Conservation (phyloP, 2,797 vertebrate species). For the Cryptoblepharus egeriae region DNA sequence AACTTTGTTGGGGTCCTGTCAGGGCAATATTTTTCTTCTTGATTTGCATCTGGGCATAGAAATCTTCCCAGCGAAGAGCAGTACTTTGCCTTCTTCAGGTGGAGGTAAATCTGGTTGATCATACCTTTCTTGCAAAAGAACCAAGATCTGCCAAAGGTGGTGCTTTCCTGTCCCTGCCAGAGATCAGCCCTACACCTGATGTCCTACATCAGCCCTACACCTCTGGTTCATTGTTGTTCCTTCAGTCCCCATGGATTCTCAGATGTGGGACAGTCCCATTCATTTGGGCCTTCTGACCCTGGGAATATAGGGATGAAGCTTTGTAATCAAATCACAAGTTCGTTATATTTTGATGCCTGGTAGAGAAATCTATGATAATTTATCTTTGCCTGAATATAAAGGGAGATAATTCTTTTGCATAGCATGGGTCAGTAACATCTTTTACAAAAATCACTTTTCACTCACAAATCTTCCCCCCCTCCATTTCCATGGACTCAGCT, state of each 20-base stretch:
- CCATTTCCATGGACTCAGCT: neutral
- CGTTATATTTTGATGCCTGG: too few species aligned
- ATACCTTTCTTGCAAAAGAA: neutral
- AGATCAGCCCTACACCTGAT: neutral
- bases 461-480: too few species aligned
- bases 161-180: neutral
- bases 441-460: neutral
- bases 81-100: neutral
- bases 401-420: too few species aligned
- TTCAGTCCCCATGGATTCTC: too few species aligned
- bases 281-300: neutral
- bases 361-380: neutral
- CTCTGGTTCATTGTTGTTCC: too few species aligned
- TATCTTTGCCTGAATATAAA: neutral
- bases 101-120: neutral
- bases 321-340: too few species aligned
- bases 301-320: neutral
- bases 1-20: too few species aligned
- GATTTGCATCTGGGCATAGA: neutral
- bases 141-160: neutral
- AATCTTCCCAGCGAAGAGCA: neutral
- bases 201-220: neutral
- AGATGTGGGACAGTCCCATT: neutral
- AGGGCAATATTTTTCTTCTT: neutral
- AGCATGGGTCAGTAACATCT: too few species aligned